phyloP scores from a whole-genome alignment of 2,797 vertebrate genomes.

The Helarctos malayanus region DNA sequence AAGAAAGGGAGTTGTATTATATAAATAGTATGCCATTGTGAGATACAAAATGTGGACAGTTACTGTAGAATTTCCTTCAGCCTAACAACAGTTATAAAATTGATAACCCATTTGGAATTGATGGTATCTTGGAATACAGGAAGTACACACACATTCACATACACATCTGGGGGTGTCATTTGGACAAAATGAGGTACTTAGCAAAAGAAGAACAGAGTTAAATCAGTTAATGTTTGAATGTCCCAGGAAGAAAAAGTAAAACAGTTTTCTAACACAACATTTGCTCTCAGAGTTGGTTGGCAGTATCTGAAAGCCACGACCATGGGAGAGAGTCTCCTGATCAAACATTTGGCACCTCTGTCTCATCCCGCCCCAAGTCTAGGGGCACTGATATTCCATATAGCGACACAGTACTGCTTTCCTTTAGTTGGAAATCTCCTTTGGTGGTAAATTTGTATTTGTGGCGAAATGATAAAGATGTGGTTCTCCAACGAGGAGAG shows the following conservation, averaged over 20 bases:
- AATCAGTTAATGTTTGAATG: background rate
- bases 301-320: background rate
- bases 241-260: background rate
- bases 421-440: background rate
- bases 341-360: background rate
- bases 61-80: background rate
- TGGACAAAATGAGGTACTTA: background rate
- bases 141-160: background rate
- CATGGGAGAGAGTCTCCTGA: background rate
- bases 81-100: background rate
- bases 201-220: background rate
- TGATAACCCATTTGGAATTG: background rate
- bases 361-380: background rate
- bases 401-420: background rate
- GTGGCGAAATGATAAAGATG: background rate
- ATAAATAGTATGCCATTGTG: background rate
- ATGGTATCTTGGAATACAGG: background rate
- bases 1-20: background rate
- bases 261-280: background rate
- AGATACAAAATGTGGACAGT: background rate
- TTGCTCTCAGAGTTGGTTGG: background rate
- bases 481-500: background rate
- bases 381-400: background rate
- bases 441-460: background rate
- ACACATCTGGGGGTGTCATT: background rate